Evolutionary conservation across 2,797 vertebrate genomes (phyloP).

Genomic region (Xiphorhynchus erythropygius): DNA sequence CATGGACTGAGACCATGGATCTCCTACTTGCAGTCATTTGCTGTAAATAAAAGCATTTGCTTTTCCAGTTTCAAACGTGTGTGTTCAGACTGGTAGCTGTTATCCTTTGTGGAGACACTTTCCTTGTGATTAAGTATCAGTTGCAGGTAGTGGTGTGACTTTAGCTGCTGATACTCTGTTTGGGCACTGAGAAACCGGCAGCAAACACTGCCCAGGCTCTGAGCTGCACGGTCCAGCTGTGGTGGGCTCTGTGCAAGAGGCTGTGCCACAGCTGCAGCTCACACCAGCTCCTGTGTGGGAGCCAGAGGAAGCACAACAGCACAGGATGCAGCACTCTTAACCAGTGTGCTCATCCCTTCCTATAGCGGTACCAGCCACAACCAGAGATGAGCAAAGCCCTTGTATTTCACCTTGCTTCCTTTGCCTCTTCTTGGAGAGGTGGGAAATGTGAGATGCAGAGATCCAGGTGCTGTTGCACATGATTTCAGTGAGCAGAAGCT

Average conservation of each 20-base stretch:
- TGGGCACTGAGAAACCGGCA: neutral
- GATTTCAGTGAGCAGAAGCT: neutral
- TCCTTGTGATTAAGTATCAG: neutral
- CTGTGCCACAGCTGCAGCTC: rapidly evolving
- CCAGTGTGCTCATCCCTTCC: neutral
- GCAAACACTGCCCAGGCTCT: neutral
- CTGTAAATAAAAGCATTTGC: neutral
- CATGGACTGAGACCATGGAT: rapidly evolving
- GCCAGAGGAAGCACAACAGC: neutral
- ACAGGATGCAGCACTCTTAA: rapidly evolving
- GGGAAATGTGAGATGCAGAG: neutral
- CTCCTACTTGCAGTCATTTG: neutral
- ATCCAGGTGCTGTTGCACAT: neutral
- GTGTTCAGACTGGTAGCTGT: neutral
- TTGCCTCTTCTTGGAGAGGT: neutral
- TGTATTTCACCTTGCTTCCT: neutral
- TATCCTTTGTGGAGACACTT: neutral
- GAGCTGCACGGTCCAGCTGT: rapidly evolving
- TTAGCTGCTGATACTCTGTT: neutral
- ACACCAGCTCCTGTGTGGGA: neutral
- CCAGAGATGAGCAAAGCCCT: neutral
- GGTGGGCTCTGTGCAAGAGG: neutral
- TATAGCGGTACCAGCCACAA: neutral
- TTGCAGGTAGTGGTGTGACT: neutral
- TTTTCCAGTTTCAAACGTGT: neutral